phyloP scores from a whole-genome alignment of 2,113 vertebrate species.

The Anguilla japonica region DNA sequence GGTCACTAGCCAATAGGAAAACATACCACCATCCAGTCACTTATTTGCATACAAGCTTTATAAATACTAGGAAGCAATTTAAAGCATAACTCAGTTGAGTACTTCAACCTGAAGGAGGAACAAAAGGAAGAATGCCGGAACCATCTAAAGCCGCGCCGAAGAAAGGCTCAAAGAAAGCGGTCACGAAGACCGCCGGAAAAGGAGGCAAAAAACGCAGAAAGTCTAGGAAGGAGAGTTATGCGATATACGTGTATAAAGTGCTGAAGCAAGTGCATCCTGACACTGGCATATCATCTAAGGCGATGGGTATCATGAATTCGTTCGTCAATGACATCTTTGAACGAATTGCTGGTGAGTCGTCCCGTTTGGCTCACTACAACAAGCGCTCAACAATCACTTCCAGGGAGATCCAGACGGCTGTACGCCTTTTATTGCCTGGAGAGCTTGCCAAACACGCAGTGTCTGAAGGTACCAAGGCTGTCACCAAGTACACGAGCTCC shows the following conservation, averaged over 20 bases:
- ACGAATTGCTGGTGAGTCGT: constrained; percentile 69
- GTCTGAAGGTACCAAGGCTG: background rate
- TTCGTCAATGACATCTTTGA: constrained; percentile 75
- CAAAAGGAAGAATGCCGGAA: background rate
- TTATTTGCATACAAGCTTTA: background rate
- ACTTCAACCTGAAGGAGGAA: background rate
- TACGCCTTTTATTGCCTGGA: constrained; percentile 10
- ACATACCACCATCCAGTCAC: background rate
- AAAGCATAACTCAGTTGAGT: no score
- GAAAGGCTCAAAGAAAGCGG: constrained; percentile 25
- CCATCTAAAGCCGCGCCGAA: constrained; percentile 30
- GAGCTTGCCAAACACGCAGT: constrained; percentile 1
- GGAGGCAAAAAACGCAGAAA: background rate
- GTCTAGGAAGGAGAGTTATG: background rate
- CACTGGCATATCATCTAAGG: constrained; percentile 77
- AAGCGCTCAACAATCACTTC: constrained; percentile 23
- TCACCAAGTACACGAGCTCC: constrained; percentile 2
- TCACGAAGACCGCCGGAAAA: background rate
- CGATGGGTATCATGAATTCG: constrained; percentile 77
- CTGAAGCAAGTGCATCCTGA: constrained; percentile 35
- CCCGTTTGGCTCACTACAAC: constrained; percentile 18
- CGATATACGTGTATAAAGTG: background rate
- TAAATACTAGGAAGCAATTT: background rate
- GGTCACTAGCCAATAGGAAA: background rate
- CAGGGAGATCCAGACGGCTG: constrained; percentile 19